A percentile compares a stretch with the other conserved stretches of the same genome.
phyloP scores from a whole-genome alignment of 2,797 vertebrate genomes.

The Diplodus sargus region DNA sequence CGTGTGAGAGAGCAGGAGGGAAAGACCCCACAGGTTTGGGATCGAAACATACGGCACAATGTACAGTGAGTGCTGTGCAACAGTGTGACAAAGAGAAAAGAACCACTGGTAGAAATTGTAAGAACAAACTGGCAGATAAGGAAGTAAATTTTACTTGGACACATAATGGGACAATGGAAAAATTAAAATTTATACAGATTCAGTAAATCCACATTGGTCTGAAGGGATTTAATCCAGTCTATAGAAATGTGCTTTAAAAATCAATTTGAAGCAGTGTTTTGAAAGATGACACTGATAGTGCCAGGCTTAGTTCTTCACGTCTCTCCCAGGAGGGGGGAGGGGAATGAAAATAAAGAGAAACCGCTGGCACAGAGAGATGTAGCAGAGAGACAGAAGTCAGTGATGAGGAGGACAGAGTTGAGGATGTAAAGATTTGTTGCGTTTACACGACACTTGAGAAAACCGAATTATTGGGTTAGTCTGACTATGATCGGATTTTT shows the following conservation, averaged over 20 bases:
- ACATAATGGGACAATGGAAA: too few species aligned
- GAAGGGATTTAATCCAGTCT: not conserved
- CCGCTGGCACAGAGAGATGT: not conserved
- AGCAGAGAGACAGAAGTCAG: not conserved
- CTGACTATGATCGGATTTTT: too few species aligned
- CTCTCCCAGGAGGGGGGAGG: not conserved
- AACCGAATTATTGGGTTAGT: too few species aligned
- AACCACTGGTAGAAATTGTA: not conserved
- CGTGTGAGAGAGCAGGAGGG: constrained; percentile 7
- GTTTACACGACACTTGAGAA: too few species aligned
- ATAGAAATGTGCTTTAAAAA: not conserved
- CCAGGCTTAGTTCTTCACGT: not conserved
- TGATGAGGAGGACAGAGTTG: not conserved
- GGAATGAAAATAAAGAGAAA: not conserved
- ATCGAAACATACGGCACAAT: constrained; percentile 9
- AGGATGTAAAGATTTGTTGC: not conserved
- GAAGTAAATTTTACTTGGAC: not conserved
- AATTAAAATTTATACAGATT: too few species aligned
- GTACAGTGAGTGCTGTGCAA: constrained; percentile 12
- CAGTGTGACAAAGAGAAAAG: not conserved
- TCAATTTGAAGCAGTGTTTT: constrained; percentile 11
- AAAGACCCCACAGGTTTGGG: constrained; percentile 11
- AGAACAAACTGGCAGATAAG: not conserved
- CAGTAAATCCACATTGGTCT: not conserved
- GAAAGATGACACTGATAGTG: not conserved